phyloP scores from a whole-genome alignment of 2,797 vertebrate species.

The Discoglossus pictus region DNA sequence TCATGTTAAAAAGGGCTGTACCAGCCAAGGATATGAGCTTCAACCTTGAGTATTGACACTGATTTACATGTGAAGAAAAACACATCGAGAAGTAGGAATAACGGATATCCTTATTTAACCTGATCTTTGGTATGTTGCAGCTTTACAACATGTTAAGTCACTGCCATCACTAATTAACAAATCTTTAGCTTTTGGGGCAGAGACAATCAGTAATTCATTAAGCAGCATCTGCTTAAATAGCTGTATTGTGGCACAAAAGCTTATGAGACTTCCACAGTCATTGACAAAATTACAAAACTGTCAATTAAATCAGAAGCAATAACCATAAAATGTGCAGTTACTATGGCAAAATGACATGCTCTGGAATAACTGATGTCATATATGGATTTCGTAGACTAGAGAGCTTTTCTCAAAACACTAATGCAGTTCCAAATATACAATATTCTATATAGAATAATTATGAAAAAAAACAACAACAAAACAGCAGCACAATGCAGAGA shows the following conservation, averaged over 20 bases:
- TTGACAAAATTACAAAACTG: neutral
- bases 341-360: slow-evolving; percentile 6
- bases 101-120: slow-evolving; percentile 7
- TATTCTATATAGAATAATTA: no score
- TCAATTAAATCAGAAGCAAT: neutral
- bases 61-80: slow-evolving; percentile 19
- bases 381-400: no score
- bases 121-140: slow-evolving; percentile 10
- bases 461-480: no score
- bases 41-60: neutral
- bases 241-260: neutral
- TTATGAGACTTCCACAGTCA: neutral
- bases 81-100: slow-evolving; percentile 3
- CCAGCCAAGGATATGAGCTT: no score
- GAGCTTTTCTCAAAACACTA: no score
- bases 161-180: slow-evolving; percentile 1
- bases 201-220: no score
- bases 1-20: no score
- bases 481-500: no score
- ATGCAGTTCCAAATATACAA: no score
- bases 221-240: neutral
- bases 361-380: neutral
- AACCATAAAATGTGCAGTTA: neutral
- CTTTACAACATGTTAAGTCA: slow-evolving; percentile 7
- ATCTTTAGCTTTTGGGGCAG: neutral